Percentiles rank a stretch among this genome's conserved stretches.
Evolutionary conservation across 2,888 invertebrate genomes (phyloP).

Genomic region (Vandiemenella viatica): DNA sequence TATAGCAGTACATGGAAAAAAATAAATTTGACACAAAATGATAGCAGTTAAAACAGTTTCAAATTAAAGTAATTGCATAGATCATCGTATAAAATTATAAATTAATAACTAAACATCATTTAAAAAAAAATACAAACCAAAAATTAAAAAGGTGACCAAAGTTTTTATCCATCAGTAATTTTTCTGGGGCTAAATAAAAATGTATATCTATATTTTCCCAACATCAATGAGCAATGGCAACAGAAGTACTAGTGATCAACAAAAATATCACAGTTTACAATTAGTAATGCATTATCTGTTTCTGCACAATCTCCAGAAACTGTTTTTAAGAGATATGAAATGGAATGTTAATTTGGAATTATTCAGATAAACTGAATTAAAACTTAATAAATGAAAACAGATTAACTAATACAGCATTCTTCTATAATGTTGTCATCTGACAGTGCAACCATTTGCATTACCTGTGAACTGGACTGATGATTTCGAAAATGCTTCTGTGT

Average conservation of each 20-base stretch:
- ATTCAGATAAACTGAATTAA: too few relatives aligned
- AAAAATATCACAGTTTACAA: too few relatives aligned
- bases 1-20: too few relatives aligned
- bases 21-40: too few relatives aligned
- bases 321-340: too few relatives aligned
- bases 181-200: too few relatives aligned
- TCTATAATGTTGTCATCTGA: background rate
- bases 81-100: background rate
- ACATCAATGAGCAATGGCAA: background rate
- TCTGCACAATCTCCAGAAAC: too few relatives aligned
- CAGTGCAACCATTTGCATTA: constrained; percentile 1
- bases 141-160: background rate
- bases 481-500: background rate
- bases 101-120: background rate
- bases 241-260: background rate
- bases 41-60: background rate
- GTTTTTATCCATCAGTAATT: too few relatives aligned
- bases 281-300: too few relatives aligned
- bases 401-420: constrained; percentile 1
- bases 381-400: too few relatives aligned
- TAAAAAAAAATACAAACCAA: constrained; percentile 1
- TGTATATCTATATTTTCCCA: too few relatives aligned
- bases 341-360: too few relatives aligned
- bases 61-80: background rate
- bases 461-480: constrained; percentile 5